phyloP scores from a whole-genome alignment of 2,113 vertebrate genomes.

The Andinoacara biseriatus region DNA sequence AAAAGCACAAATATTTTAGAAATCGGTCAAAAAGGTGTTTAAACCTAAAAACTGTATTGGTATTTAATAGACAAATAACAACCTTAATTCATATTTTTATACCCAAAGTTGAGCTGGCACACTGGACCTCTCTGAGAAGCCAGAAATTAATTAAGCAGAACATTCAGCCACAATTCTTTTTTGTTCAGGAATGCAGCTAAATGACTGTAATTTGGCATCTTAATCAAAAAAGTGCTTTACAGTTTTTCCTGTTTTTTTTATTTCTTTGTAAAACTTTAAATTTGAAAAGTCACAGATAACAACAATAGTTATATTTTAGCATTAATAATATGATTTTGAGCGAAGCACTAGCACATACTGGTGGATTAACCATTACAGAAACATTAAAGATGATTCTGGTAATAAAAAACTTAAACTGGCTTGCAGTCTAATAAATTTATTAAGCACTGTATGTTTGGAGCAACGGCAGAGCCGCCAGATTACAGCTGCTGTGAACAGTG shows the following conservation, averaged over 20 bases:
- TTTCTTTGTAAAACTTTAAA: too few species aligned
- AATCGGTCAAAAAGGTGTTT: background rate
- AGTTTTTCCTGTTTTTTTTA: background rate
- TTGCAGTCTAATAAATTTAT: background rate
- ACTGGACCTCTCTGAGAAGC: background rate
- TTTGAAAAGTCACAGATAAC: background rate
- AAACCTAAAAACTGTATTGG: rapidly evolving
- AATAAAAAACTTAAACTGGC: background rate
- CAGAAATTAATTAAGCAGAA: background rate
- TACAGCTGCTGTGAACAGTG: background rate
- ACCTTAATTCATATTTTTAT: too few species aligned
- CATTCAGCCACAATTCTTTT: background rate
- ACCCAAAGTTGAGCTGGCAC: background rate
- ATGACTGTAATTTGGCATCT: background rate
- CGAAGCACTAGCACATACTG: background rate
- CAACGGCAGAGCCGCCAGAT: background rate
- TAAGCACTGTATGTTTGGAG: background rate
- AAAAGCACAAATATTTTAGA: background rate
- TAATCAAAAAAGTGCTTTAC: background rate
- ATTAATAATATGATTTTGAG: background rate
- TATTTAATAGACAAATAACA: too few species aligned
- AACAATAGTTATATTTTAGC: background rate
- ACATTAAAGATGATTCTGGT: too few species aligned
- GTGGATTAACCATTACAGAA: too few species aligned
- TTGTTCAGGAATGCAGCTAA: background rate